These are phyloP conservation scores for Diorhabda sublineata DNA, from an alignment of 1,140 invertebrate species.

Conservation along the genomic window DNA sequence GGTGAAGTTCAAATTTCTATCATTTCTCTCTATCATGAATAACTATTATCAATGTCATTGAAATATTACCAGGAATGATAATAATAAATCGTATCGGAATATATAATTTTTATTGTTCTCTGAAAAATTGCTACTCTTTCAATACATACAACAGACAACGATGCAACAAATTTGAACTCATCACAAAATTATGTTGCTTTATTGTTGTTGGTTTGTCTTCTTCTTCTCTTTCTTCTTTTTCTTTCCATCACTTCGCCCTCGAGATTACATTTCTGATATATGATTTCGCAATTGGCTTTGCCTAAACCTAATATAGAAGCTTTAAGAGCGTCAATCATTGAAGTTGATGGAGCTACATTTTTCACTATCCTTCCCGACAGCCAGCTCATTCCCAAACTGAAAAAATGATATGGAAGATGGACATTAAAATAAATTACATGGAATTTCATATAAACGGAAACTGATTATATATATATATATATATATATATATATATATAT, in stretches of 20 bases:
- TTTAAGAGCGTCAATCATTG: conserved; percentile 52
- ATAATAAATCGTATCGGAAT: background rate
- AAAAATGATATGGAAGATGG: conserved; percentile 29
- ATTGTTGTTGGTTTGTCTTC: background rate
- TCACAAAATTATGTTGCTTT: background rate
- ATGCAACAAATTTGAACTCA: background rate
- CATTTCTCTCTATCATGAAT: background rate
- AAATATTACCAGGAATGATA: background rate
- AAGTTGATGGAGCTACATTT: conserved; percentile 36
- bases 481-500: background rate
- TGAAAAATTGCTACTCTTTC: background rate
- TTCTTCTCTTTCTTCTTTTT: conserved; percentile 6
- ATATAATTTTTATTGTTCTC: background rate
- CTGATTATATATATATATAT: too few relatives aligned
- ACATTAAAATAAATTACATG: too few relatives aligned
- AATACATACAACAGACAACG: background rate
- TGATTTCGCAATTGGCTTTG: conserved; percentile 55
- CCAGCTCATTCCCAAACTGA: conserved; percentile 59
- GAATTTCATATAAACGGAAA: too few relatives aligned
- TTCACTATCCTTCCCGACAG: conserved; percentile 48
- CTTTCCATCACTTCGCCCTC: conserved; percentile 16
- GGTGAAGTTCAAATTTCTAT: background rate
- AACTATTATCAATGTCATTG: background rate
- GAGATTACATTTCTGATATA: conserved; percentile 42
- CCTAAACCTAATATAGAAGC: conserved; percentile 61